Percentiles rank a stretch among this genome's conserved stretches.
Evolutionary conservation across 1,140 invertebrate species (phyloP).

Genomic region (Micrasema minimum): DNA sequence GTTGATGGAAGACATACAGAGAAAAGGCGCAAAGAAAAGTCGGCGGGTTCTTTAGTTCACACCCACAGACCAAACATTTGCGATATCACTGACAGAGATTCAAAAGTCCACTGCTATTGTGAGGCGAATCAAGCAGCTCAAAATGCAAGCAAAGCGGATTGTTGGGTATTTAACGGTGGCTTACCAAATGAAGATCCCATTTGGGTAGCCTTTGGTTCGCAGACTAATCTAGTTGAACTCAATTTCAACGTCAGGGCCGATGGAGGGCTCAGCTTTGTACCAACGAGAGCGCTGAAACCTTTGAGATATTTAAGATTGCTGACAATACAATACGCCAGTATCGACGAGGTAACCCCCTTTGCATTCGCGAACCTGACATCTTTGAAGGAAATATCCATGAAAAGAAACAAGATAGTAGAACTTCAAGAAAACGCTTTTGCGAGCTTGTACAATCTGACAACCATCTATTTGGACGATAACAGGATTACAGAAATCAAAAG

Average conservation of each 20-base stretch:
- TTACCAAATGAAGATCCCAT: constrained; percentile 72
- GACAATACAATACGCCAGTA: constrained; percentile 76
- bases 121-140: constrained; percentile 59
- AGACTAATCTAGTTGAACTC: constrained; percentile 74
- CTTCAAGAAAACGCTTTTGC: constrained; percentile 75
- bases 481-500: constrained; percentile 76
- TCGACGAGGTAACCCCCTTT: constrained; percentile 73
- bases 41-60: constrained; percentile 51
- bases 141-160: constrained; percentile 67
- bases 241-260: constrained; percentile 75
- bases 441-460: constrained; percentile 72
- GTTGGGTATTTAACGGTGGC: constrained; percentile 73
- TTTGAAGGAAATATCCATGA: constrained; percentile 73
- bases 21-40: constrained; percentile 60
- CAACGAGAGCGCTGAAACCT: constrained; percentile 73
- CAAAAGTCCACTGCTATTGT: constrained; percentile 65
- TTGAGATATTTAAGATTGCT: constrained; percentile 73
- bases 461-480: constrained; percentile 78
- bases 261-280: constrained; percentile 74
- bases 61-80: constrained; percentile 63
- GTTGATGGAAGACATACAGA: constrained; percentile 47
- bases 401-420: constrained; percentile 73
- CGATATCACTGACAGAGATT: constrained; percentile 59
- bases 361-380: constrained; percentile 77
- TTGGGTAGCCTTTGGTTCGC: constrained; percentile 77